Percentiles rank a stretch among this genome's conserved stretches.
phyloP scores from a whole-genome alignment of 2,888 invertebrate species.

The Apamea monoglypha region DNA sequence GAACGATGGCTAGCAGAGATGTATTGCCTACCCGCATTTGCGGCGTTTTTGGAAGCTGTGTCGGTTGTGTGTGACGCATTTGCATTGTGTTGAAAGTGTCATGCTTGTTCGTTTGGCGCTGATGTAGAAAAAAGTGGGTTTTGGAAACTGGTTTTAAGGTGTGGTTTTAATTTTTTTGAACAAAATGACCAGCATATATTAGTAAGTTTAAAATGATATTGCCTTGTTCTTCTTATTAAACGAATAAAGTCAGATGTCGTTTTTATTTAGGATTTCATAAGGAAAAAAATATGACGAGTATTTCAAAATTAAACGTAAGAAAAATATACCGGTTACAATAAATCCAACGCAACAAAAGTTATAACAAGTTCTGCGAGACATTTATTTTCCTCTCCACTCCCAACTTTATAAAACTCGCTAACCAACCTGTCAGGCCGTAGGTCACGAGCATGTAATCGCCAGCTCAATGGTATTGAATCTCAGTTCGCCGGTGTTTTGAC shows the following conservation, averaged over 20 bases:
- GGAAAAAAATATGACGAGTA: background rate
- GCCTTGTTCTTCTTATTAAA: too few species aligned
- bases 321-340: constrained; percentile 11
- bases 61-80: background rate
- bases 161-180: background rate
- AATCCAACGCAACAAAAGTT: constrained; percentile 17
- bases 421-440: constrained; percentile 28
- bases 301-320: background rate
- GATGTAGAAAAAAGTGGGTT: background rate
- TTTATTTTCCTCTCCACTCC: background rate
- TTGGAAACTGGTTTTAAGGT: background rate
- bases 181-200: background rate
- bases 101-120: background rate
- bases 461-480: constrained; percentile 23
- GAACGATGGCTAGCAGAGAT: constrained; percentile 33
- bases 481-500: constrained; percentile 36
- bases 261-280: background rate
- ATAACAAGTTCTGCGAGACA: constrained; percentile 20
- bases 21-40: constrained; percentile 14
- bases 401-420: constrained; percentile 34
- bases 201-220: background rate
- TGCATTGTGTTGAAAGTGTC: constrained; percentile 6
- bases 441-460: constrained; percentile 35
- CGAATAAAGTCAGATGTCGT: too few species aligned
- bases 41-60: constrained; percentile 7